Evolutionary conservation across 2,113 vertebrate species (phyloP).

Genomic region (Pedionomus torquatus): DNA sequence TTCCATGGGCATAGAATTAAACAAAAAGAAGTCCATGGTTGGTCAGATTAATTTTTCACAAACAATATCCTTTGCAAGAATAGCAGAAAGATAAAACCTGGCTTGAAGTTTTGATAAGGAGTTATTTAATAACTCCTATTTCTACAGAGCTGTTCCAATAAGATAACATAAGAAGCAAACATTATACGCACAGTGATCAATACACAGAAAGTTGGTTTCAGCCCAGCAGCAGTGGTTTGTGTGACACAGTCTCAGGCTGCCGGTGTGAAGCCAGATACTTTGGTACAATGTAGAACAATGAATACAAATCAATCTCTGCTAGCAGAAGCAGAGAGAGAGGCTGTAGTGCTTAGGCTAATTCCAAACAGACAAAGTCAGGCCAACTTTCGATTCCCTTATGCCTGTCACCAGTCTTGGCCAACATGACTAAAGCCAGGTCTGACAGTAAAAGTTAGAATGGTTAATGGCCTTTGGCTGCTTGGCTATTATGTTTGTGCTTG

Average conservation of each 20-base stretch:
- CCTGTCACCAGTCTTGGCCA: not conserved
- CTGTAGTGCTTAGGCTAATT: not conserved
- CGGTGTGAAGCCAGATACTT: not conserved
- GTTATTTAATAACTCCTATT: not conserved
- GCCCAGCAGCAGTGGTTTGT: not conserved
- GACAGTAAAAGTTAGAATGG: not conserved
- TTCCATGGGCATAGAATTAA: not conserved
- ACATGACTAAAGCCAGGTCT: not conserved
- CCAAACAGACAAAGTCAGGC: not conserved
- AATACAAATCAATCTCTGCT: constrained; percentile 5
- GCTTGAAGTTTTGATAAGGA: not conserved
- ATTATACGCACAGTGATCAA: not conserved
- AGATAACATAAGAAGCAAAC: constrained; percentile 6
- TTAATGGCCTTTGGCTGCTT: not conserved
- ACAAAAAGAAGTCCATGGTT: not conserved
- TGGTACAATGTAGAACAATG: not conserved
- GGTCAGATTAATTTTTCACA: not conserved
- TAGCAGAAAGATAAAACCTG: constrained; percentile 6
- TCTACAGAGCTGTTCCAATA: not conserved
- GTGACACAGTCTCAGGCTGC: not conserved
- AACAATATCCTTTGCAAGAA: constrained; percentile 20
- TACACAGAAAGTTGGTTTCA: not conserved
- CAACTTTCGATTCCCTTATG: constrained; percentile 6
- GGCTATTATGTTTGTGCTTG: not conserved
- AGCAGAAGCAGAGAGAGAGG: not conserved